Conservation (phyloP, 2,113 vertebrate species). For the Cyprinus carpio region DNA sequence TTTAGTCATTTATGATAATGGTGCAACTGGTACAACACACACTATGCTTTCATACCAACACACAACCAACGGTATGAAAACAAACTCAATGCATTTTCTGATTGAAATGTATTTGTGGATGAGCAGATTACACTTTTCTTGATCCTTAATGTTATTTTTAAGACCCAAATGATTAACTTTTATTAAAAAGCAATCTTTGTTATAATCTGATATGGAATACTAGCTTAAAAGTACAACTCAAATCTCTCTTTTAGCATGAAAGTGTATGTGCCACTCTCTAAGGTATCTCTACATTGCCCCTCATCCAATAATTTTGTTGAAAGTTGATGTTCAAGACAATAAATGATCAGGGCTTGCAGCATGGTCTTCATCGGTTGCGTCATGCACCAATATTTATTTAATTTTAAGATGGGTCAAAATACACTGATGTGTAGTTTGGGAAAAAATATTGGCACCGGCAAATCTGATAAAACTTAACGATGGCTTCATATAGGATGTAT, state of each 20-base stretch:
- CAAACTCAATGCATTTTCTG: neutral
- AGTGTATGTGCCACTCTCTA: neutral
- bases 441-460: neutral
- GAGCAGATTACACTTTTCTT: neutral
- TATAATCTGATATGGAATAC: neutral
- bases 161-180: neutral
- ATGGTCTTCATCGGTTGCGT: neutral
- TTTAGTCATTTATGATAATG: neutral
- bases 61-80: neutral
- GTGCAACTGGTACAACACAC: neutral
- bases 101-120: too few relatives aligned
- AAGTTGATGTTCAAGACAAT: neutral
- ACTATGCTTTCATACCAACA: conserved; percentile 12
- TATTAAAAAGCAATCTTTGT: neutral
- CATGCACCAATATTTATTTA: neutral
- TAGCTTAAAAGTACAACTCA: neutral
- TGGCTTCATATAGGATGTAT: conserved; percentile 44
- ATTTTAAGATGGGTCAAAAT: neutral
- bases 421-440: neutral
- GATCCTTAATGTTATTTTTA: neutral
- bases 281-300: neutral
- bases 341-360: neutral
- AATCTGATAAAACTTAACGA: conserved; percentile 59
- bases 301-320: neutral
- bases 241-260: neutral